phyloP scores from a whole-genome alignment of 53 echinoderm and acorn worm genomes.

The Echinarachnius parma region DNA sequence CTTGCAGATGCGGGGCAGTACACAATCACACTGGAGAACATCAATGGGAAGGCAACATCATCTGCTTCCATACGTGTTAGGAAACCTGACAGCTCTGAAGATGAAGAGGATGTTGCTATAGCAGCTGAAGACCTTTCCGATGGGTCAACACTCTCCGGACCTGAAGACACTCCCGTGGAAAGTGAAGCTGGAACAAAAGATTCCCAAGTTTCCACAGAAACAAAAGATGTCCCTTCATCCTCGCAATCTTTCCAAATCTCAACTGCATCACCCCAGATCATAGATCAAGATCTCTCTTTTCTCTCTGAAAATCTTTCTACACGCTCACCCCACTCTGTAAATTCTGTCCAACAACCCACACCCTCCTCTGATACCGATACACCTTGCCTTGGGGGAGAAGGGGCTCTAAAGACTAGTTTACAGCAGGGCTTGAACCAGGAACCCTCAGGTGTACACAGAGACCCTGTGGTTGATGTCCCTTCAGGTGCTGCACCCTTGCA shows the following conservation, averaged over 20 bases:
- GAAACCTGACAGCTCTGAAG: slow-evolving; percentile 41
- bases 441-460: slow-evolving; percentile 6
- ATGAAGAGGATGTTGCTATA: slow-evolving; percentile 27
- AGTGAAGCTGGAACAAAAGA: neutral
- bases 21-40: slow-evolving; percentile 56
- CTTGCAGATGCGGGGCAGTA: slow-evolving; percentile 73
- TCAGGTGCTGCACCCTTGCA: slow-evolving; percentile 30
- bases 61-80: slow-evolving; percentile 63
- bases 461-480: neutral
- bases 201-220: neutral
- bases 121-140: slow-evolving; percentile 35
- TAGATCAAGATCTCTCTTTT: neutral
- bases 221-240: neutral
- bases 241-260: neutral
- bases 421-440: slow-evolving; percentile 42
- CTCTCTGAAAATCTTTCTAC: neutral
- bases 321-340: neutral
- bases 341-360: slow-evolving; percentile 1
- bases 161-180: slow-evolving; percentile 16
- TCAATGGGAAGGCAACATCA: slow-evolving; percentile 55
- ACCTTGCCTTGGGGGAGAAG: neutral
- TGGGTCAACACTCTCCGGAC: slow-evolving; percentile 25
- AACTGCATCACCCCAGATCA: neutral
- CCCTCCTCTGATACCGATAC: slow-evolving; percentile 9
- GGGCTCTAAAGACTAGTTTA: neutral